Evolutionary conservation across 35 echinoderm and acorn worm species (phyloP).

Genomic region (Ophiothrix spiculata): DNA sequence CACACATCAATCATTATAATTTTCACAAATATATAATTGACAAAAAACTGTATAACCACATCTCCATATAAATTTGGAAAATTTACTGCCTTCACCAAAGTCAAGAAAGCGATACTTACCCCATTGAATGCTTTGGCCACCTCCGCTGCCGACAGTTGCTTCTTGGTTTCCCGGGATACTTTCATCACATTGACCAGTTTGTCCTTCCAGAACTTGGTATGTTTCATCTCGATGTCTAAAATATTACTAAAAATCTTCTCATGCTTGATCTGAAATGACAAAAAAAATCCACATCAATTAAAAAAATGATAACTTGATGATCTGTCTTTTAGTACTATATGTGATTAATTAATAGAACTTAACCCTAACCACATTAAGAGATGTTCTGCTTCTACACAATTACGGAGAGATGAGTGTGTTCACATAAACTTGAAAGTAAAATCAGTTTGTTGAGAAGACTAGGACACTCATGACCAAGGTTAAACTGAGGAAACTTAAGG

Average conservation of each 20-base stretch:
- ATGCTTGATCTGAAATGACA: conserved; percentile 26
- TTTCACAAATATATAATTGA: too few relatives aligned
- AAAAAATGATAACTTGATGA: conserved; percentile 4
- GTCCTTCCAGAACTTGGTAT: conserved; percentile 64
- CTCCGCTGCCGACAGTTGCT: conserved; percentile 13
- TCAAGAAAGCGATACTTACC: too few relatives aligned
- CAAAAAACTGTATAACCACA: too few relatives aligned
- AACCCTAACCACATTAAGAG: not conserved
- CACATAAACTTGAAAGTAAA: too few relatives aligned
- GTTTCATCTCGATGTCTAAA: conserved; percentile 31
- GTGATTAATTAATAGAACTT: not conserved
- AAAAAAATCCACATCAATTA: not conserved
- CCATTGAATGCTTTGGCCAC: conserved; percentile 49
- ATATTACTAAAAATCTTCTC: conserved; percentile 74
- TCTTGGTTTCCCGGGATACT: not conserved
- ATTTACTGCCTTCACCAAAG: too few relatives aligned
- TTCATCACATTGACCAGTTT: conserved; percentile 30
- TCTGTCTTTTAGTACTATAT: too few relatives aligned
- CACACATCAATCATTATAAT: too few relatives aligned
- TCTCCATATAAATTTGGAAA: too few relatives aligned
- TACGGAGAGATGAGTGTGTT: too few relatives aligned
- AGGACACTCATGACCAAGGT: too few relatives aligned
- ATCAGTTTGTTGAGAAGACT: too few relatives aligned
- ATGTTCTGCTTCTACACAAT: not conserved
- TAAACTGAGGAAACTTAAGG: too few relatives aligned